Evolutionary conservation across 2,888 invertebrate species (phyloP).

Genomic region (Calephelis perditalis): DNA sequence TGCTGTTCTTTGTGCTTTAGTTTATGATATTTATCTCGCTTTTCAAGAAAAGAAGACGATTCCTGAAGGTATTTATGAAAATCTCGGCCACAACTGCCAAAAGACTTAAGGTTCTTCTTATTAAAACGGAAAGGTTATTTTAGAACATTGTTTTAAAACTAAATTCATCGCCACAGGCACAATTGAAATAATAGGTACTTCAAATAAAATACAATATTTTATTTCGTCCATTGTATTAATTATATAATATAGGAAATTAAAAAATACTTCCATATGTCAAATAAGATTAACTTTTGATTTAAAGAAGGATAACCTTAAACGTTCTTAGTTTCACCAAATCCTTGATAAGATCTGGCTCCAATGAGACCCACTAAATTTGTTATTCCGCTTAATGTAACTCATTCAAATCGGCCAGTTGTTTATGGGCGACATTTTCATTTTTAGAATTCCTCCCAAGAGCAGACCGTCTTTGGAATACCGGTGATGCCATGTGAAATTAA

Average conservation of each 20-base stretch:
- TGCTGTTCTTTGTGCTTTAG: too few relatives aligned
- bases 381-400: conserved; percentile 57
- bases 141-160: too few relatives aligned
- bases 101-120: too few relatives aligned
- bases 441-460: conserved; percentile 59
- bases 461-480: conserved; percentile 52
- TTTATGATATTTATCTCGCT: too few relatives aligned
- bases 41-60: too few relatives aligned
- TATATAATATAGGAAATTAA: background rate
- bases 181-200: background rate
- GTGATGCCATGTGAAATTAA: conserved; percentile 72
- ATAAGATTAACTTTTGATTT: background rate
- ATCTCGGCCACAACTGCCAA: too few relatives aligned
- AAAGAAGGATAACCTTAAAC: background rate
- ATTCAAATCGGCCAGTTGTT: conserved; percentile 76
- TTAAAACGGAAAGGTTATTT: too few relatives aligned
- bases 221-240: background rate
- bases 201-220: too few relatives aligned
- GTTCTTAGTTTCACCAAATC: conserved; percentile 11
- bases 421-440: conserved; percentile 76
- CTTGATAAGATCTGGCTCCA: conserved; percentile 38
- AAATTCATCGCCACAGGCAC: too few relatives aligned
- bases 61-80: too few relatives aligned
- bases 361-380: conserved; percentile 65
- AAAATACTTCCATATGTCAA: background rate